A percentile compares a stretch with the other conserved stretches of the same genome.
These are phyloP conservation scores for Euzetes globulus DNA, from an alignment of 2,888 invertebrate species.

Conservation along the genomic window DNA sequence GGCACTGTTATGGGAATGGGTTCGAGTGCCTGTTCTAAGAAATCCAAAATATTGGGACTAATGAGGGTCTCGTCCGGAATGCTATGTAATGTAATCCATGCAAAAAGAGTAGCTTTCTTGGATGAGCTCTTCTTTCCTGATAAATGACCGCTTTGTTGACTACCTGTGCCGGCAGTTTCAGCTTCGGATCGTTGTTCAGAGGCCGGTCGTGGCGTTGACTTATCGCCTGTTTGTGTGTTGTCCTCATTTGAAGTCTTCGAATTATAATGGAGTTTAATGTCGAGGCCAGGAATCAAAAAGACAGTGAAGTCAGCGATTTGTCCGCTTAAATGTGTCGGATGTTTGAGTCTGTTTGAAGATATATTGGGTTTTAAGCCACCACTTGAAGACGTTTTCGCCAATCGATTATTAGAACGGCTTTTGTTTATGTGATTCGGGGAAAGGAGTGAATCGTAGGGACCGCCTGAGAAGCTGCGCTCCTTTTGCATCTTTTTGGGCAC, in stretches of 20 bases:
- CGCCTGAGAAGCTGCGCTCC: conserved; percentile 62
- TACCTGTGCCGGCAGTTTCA: conserved; percentile 21
- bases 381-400: conserved; percentile 26
- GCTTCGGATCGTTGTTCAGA: not conserved
- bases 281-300: conserved; percentile 81
- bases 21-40: conserved; percentile 91
- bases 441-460: conserved; percentile 51
- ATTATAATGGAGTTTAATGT: conserved; percentile 79
- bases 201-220: not conserved
- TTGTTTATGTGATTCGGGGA: conserved; percentile 30
- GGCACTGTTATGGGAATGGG: conserved; percentile 64
- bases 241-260: conserved; percentile 56
- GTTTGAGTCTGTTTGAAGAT: conserved; percentile 40
- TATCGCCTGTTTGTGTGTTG: not conserved
- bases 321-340: conserved; percentile 38
- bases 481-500: conserved; percentile 58
- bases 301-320: conserved; percentile 60
- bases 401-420: conserved; percentile 24
- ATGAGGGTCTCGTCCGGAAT: conserved; percentile 96
- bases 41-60: conserved; percentile 92
- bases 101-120: conserved; percentile 82
- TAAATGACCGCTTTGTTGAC: conserved; percentile 18
- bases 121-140: conserved; percentile 48
- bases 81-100: conserved; percentile 92
- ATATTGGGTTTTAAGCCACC: conserved; percentile 40